Base-by-base conservation (phyloP, 2,888 invertebrate genomes). In the Ectemnius continuus region DNA sequence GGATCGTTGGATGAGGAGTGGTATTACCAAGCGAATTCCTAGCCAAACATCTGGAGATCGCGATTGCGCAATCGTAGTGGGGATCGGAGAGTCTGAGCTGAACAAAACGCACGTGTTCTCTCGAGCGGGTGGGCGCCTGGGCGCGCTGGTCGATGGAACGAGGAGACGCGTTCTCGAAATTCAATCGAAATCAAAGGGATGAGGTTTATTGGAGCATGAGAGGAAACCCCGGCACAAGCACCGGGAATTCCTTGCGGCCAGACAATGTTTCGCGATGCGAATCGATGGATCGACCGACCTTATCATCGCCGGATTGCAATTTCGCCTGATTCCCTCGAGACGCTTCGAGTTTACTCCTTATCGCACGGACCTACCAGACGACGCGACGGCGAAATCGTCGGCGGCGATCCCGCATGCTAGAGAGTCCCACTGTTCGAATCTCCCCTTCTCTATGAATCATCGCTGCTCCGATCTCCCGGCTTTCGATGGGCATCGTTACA, bases 231-330 rank as follows among this genome's bases (percentile, higher is more conserved):
- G 62, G 36, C 46, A 36, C 36, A 61, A 67, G 61, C 64, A 68
- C 20, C 58, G 61, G 18, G 70, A 63, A 79, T 81, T 83, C 75
- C 80, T 80, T 70, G 79, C 61, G 78, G 73, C 66, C 61, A 70
- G 84, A 77, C 74, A 82, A 79, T 82, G 79, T 79, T 79, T 75
- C 74, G 74, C 66, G 69, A 59, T 46, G 28, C 64, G 71, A 75
- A 83, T 84, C 75, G 75, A 83, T 83, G 78, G 70, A 72, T 70
- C 63, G 65, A 52, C n/a, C 76, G 80, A 81, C 78, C 78, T 86
- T 86, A 85, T 86, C 76, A 79, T 75, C 76, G 73, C 67, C 64
- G 75, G 77, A 81, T 84, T 80, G 84, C 84, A 84, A 84, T 86
- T 84, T 82, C 83, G 67, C 65, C 69, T 75, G 70, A 61, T 79